Base-by-base conservation (phyloP, 2,113 vertebrate genomes). In the Ploceus nigricollis region DNA sequence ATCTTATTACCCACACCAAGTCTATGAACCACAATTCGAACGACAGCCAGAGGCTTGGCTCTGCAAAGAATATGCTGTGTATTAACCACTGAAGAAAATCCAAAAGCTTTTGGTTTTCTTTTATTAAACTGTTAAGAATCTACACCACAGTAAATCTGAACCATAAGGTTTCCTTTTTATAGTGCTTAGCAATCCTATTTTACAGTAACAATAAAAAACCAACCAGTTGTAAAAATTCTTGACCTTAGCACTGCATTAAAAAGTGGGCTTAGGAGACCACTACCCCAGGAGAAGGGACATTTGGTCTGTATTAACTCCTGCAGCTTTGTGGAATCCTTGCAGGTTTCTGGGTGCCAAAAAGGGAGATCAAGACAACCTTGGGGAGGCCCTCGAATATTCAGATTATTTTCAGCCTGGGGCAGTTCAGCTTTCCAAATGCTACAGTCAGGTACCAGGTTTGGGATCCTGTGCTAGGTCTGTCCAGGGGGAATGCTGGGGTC, bases 81-180 rank as follows among this genome's bases (percentile, higher is more conserved):
- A 93, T 96, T 96, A 97, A 97, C 89, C 23, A 31, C 44, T n/a
- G 44, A 92, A 80, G 88, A 96, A 96, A 96, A 95, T 79, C 89
- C 81, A 82, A 93, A 85, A 96, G 94, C 66, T 94, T 94, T 85
- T 76, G 56, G 82, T 44, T 97, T 96, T 96, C 90, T 97, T 97
- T 97, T 96, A 97, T 97, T 96, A 94, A 97, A 94, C 82, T 95
- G 63, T 56, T 97, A 91, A 95, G 94, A 96, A 96, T 77, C 95
- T 47, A 87, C 40, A 82, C 20, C 2, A 11, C 84, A 87, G 87
- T 96, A 96, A 96, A 96, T 94, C 82, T 87, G 93, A 98, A 91
- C 85, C 80, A 85, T n/a, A 93, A 96, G 91, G 78, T 95, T 96
- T 97, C 88, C 58, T 96, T 96, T 97, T 93, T 96, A 96, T 86